Percentiles rank a stretch among this genome's conserved stretches.
These are phyloP conservation scores for Bubo bubo DNA, from an alignment of 2,113 vertebrate genomes.

Conservation along the genomic window DNA sequence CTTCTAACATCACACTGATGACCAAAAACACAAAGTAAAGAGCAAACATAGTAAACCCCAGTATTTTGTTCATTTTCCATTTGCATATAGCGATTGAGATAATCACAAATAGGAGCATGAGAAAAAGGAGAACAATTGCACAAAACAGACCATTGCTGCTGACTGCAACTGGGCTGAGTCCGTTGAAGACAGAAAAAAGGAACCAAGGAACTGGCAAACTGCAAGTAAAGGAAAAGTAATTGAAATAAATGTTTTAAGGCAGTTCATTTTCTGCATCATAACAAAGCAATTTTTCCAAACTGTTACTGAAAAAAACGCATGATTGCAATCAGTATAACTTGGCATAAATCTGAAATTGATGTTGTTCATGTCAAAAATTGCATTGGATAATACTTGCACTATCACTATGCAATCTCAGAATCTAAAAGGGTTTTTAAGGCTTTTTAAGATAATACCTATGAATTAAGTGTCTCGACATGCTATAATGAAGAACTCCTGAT, in stretches of 20 bases:
- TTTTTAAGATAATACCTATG: background rate
- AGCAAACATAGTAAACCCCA: conserved; percentile 92
- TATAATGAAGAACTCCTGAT: background rate
- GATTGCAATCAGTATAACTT: background rate
- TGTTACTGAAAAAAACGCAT: background rate
- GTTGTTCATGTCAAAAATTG: background rate
- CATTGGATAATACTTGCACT: background rate
- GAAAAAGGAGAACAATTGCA: conserved; percentile 93
- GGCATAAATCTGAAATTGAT: background rate
- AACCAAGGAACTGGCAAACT: conserved; percentile 94
- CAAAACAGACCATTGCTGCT: conserved; percentile 97
- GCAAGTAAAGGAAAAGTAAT: conserved; percentile 40
- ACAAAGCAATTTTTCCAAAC: background rate
- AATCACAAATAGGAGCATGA: conserved; percentile 97
- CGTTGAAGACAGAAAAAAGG: conserved; percentile 81
- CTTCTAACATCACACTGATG: conserved; percentile 93
- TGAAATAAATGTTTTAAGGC: conserved; percentile 1
- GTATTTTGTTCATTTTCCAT: conserved; percentile 94
- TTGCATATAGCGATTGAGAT: conserved; percentile 89
- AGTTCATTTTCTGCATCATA: conserved; percentile 8
- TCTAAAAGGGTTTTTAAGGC: background rate
- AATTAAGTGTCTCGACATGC: background rate
- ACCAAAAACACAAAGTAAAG: conserved; percentile 94
- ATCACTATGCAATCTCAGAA: background rate
- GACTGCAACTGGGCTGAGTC: conserved; percentile 84